Percentiles rank a stretch among this genome's conserved stretches.
Conservation (phyloP, 2,797 vertebrate species). For the Gambelia wislizenii region DNA sequence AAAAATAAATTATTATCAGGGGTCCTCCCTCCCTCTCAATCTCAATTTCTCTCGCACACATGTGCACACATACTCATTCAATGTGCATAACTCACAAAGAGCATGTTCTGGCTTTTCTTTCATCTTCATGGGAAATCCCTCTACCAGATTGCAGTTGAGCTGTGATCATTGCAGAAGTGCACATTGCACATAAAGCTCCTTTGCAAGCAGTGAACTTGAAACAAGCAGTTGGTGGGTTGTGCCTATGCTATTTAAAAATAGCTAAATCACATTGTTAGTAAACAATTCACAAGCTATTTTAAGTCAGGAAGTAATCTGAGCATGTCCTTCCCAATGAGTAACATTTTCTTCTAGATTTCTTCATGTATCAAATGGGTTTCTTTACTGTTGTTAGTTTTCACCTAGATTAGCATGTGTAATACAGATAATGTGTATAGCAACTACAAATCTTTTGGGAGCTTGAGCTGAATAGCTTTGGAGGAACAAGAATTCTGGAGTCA, state of each 20-base stretch:
- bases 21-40: too few relatives aligned
- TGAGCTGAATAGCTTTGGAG: neutral
- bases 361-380: neutral
- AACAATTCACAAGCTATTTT: constrained; percentile 37
- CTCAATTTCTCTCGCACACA: neutral
- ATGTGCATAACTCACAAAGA: neutral
- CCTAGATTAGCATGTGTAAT: neutral
- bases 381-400: neutral
- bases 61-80: neutral
- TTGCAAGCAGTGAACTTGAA: neutral
- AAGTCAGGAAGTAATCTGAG: constrained; percentile 13
- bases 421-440: neutral
- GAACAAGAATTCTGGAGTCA: neutral
- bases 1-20: neutral
- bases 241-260: constrained; percentile 42
- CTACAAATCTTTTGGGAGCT: neutral
- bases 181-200: neutral
- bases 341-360: accelerated
- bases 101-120: neutral
- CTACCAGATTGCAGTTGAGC: neutral
- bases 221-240: neutral
- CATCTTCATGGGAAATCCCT: neutral
- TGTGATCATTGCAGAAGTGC: neutral
- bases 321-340: neutral
- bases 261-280: neutral